These are phyloP conservation scores for Myioborus melanocephalus DNA, from an alignment of 2,797 vertebrate species.

Conservation along the genomic window DNA sequence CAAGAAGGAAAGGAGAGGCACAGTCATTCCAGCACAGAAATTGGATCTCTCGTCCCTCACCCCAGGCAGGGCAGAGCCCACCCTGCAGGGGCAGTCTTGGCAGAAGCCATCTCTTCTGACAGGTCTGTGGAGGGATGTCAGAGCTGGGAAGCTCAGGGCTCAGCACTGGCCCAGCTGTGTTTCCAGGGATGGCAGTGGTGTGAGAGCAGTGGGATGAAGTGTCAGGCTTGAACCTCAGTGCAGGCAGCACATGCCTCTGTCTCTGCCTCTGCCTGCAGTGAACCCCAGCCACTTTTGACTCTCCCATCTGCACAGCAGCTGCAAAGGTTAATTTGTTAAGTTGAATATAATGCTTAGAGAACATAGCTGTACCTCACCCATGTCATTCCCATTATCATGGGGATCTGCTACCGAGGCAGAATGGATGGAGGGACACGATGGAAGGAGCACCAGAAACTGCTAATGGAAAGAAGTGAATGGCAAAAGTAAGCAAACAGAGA, in stretches of 20 bases:
- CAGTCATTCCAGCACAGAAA: neutral
- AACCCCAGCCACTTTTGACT: neutral
- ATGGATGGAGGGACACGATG: neutral
- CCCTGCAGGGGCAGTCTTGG: neutral
- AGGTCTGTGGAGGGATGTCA: neutral
- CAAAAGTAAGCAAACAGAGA: neutral
- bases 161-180: neutral
- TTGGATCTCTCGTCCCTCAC: neutral
- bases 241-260: neutral
- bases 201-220: neutral
- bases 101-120: neutral
- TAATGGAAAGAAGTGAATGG: neutral
- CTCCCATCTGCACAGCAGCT: neutral
- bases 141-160: neutral
- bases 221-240: neutral
- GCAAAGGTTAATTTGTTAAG: neutral
- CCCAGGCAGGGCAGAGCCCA: neutral
- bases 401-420: neutral
- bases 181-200: neutral
- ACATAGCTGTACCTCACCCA: neutral
- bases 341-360: neutral
- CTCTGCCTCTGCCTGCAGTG: neutral
- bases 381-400: neutral
- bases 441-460: neutral
- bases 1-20: slow-evolving; percentile 11